Conservation (phyloP, 2,797 vertebrate genomes). For the Synanceia verrucosa region DNA sequence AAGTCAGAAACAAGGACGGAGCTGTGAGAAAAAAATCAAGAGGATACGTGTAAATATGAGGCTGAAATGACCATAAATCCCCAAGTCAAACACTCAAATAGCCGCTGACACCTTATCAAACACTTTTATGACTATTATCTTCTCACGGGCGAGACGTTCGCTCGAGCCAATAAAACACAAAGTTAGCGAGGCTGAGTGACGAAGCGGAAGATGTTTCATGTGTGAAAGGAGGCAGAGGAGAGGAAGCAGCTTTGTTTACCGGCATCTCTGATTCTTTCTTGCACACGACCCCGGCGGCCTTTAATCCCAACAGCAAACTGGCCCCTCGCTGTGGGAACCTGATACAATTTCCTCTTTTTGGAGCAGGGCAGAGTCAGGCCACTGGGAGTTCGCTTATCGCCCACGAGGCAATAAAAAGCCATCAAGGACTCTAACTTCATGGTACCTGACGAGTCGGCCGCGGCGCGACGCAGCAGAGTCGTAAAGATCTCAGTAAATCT, state of each 20-base stretch:
- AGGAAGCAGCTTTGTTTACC: slow-evolving; percentile 67
- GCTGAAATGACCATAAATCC: slow-evolving; percentile 48
- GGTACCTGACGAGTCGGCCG: slow-evolving; percentile 83
- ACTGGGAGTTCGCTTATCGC: slow-evolving; percentile 86
- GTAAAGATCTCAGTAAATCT: slow-evolving; percentile 80
- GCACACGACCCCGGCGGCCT: slow-evolving; percentile 81
- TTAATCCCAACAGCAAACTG: slow-evolving; percentile 88
- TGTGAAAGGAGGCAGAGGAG: slow-evolving; percentile 43
- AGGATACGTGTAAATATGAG: slow-evolving; percentile 6
- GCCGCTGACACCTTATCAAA: slow-evolving; percentile 65
- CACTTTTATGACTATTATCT: slow-evolving; percentile 70
- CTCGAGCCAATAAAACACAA: slow-evolving; percentile 62
- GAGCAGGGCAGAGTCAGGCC: slow-evolving; percentile 66
- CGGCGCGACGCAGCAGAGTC: slow-evolving; percentile 82
- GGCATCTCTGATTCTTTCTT: slow-evolving; percentile 74
- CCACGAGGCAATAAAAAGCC: slow-evolving; percentile 87
- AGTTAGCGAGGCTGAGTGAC: slow-evolving; percentile 54
- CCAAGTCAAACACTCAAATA: slow-evolving; percentile 65
- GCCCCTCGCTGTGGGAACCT: slow-evolving; percentile 89
- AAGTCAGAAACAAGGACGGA: not conserved
- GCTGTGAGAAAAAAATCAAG: not conserved
- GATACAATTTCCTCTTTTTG: slow-evolving; percentile 88
- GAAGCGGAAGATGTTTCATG: slow-evolving; percentile 47
- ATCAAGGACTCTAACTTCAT: slow-evolving; percentile 85
- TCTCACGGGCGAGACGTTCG: slow-evolving; percentile 57